These are phyloP conservation scores for Caenorhabditis latens DNA, from an alignment of 1,140 invertebrate species.

Conservation along the genomic window DNA sequence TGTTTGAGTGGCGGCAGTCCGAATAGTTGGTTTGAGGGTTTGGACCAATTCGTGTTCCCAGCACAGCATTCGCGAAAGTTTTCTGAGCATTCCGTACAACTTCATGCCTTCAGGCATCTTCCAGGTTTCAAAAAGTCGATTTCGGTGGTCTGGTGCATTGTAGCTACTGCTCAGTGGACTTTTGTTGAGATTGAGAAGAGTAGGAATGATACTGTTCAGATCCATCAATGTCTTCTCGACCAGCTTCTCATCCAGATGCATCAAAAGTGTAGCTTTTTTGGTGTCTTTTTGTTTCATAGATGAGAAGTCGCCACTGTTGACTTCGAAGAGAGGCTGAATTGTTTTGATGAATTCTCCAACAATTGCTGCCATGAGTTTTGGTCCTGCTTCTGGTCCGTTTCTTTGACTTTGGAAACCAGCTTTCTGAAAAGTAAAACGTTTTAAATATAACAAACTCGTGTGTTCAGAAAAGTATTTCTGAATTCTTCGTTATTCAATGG, in stretches of 20 bases:
- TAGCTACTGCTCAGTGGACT: conserved; percentile 2
- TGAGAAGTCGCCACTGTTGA: neutral
- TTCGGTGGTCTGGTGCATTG: conserved; percentile 26
- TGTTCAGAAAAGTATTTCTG: no score
- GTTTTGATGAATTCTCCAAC: conserved; percentile 38
- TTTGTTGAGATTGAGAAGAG: conserved; percentile 15
- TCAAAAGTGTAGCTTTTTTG: conserved; percentile 9
- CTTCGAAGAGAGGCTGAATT: conserved; percentile 10
- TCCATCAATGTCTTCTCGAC: conserved; percentile 34
- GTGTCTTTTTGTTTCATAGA: neutral
- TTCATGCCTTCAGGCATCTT: conserved; percentile 40
- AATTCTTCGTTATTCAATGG: no score
- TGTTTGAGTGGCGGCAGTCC: conserved; percentile 38
- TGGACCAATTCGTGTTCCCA: conserved; percentile 35
- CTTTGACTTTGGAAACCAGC: conserved; percentile 35
- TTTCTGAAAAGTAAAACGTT: conserved; percentile 9
- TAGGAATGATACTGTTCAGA: conserved; percentile 23
- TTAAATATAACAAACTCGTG: neutral
- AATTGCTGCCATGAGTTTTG: conserved; percentile 17
- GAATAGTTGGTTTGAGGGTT: conserved; percentile 25
- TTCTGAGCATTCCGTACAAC: conserved; percentile 33
- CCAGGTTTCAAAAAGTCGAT: conserved; percentile 20
- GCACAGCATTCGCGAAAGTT: conserved; percentile 26
- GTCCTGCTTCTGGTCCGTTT: conserved; percentile 7
- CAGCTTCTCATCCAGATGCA: conserved; percentile 18